Base-by-base conservation (phyloP, 2,797 vertebrate species). In the Sphaeramia orbicularis region DNA sequence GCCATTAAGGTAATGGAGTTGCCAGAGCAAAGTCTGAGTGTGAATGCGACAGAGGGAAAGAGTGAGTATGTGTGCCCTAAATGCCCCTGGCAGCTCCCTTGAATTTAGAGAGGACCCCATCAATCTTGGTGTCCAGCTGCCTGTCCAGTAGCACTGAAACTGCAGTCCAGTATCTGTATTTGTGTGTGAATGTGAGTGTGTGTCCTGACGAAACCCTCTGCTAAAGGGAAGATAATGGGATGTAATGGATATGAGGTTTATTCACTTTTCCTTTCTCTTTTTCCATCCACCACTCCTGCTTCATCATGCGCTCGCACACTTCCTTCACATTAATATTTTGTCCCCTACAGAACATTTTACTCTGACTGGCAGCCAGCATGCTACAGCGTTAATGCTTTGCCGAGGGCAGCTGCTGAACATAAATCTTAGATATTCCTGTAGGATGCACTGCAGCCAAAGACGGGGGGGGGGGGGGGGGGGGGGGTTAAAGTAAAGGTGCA, bases 31-130 rank as follows among this genome's bases (percentile, higher is more conserved):
- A 81, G 73, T 62, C 36, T 56, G 40, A 61, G 59, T 54, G 68
- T 65, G 65, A 65, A 52, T 66, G 71, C 66, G 67, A 69, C 59
- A 74, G 57, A 69, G 78, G 64, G 57, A 68, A 65, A 81, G 50
- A 67, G 67, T 48, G 67, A 69, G 59, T 66, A 62, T 11, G 66
- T 54, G 14, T 30, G 74, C 49, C 76, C 83, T 73, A 51, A 76
- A 81, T 35, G 66, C 78, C 79, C 72, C 86, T 60, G 67, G 78
- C 61, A 80, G 54, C 59, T 84, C 67, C 59, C 62, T 72, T 56
- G 84, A 86, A 86, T 88, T 78, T 74, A 84, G 58, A 89, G 58
- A 78, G 60, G 44, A 80, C 42, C 36, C 67, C 72, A 91, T 90
- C 86, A 84, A 81, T 87, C 88, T 84, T 37, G 2, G 44, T 62